Evolutionary conservation across 2,113 vertebrate genomes (phyloP).

Genomic region (Anarhynchus alexandrinus): DNA sequence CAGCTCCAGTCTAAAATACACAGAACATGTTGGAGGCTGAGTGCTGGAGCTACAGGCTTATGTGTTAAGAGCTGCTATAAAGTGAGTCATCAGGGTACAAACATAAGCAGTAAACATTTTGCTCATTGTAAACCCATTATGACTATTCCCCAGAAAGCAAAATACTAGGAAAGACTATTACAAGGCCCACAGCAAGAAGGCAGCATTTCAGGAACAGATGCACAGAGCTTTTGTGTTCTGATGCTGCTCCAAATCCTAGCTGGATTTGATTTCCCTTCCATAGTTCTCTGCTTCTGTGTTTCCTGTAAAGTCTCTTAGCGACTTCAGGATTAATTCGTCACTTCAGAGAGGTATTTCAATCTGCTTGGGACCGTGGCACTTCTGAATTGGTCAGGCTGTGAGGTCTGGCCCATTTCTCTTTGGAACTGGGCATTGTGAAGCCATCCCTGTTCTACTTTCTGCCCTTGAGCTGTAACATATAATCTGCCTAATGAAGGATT

Average conservation of each 20-base stretch:
- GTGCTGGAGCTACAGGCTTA: neutral
- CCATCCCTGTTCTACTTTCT: neutral
- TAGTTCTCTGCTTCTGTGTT: neutral
- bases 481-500: neutral
- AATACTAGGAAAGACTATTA: neutral
- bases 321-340: neutral
- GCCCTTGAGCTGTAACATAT: neutral
- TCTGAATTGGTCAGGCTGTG: neutral
- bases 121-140: neutral
- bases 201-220: neutral
- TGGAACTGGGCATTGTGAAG: neutral
- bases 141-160: neutral
- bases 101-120: neutral
- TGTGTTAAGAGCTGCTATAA: neutral
- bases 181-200: neutral
- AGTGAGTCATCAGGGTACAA: conserved; percentile 14
- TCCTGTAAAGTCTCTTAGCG: neutral
- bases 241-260: neutral
- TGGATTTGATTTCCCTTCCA: neutral
- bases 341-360: neutral
- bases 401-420: neutral
- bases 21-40: neutral
- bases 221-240: neutral
- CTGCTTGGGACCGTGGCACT: neutral
- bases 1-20: neutral